These are phyloP conservation scores for Trichoplusia ni DNA, from an alignment of 1,140 invertebrate genomes.

Conservation along the genomic window DNA sequence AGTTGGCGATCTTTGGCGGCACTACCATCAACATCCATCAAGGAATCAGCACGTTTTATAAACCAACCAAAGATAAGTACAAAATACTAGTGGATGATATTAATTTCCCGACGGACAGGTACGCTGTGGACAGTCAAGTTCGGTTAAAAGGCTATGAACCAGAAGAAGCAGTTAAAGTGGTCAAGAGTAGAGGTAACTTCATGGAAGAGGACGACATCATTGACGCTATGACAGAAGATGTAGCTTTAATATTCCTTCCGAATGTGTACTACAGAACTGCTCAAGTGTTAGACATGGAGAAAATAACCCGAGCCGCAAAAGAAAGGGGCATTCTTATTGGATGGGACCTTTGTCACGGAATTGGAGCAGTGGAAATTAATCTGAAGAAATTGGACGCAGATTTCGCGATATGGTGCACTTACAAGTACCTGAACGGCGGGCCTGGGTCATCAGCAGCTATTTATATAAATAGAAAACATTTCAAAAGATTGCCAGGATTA, in stretches of 20 bases:
- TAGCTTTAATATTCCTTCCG: slow-evolving; percentile 58
- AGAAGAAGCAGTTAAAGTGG: slow-evolving; percentile 61
- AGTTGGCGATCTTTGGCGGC: slow-evolving; percentile 53
- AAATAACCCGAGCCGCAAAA: slow-evolving; percentile 58
- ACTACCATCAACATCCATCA: slow-evolving; percentile 68
- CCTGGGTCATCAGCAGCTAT: slow-evolving; percentile 59
- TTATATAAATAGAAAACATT: slow-evolving; percentile 69
- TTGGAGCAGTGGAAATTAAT: slow-evolving; percentile 59
- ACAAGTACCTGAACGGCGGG: slow-evolving; percentile 72
- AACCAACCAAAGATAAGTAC: slow-evolving; percentile 57
- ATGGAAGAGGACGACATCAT: slow-evolving; percentile 63
- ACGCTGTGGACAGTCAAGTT: slow-evolving; percentile 68
- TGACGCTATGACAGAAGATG: slow-evolving; percentile 65
- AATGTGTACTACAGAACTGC: slow-evolving; percentile 66
- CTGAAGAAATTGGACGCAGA: slow-evolving; percentile 59
- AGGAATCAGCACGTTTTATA: slow-evolving; percentile 65
- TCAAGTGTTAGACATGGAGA: slow-evolving; percentile 64
- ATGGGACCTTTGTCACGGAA: slow-evolving; percentile 69
- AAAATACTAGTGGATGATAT: slow-evolving; percentile 69
- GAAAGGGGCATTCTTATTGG: slow-evolving; percentile 58
- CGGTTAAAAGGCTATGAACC: slow-evolving; percentile 58
- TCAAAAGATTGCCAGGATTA: slow-evolving; percentile 53
- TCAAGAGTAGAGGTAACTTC: slow-evolving; percentile 48
- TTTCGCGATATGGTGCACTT: slow-evolving; percentile 73
- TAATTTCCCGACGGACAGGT: slow-evolving; percentile 71